Evolutionary conservation across 2,113 vertebrate genomes (phyloP).

Genomic region (Apodemus sylvaticus): DNA sequence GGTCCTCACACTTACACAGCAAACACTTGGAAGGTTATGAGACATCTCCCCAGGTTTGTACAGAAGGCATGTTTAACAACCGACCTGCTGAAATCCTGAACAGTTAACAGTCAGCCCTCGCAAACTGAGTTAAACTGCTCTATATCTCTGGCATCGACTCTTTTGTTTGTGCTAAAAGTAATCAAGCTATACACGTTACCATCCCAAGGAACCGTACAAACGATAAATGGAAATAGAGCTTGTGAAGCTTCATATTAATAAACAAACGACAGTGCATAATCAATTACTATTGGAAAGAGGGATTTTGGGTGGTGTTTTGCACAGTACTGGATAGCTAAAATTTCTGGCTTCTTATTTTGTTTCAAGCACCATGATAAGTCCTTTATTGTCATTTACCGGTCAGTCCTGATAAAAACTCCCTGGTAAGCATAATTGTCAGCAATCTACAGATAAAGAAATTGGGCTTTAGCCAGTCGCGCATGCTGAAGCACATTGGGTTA

Average conservation of each 20-base stretch:
- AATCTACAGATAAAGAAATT: not conserved
- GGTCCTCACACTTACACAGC: not conserved
- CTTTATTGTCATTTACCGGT: conserved; percentile 16
- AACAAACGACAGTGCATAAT: conserved; percentile 42
- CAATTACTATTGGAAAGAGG: conserved; percentile 56
- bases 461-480: not conserved
- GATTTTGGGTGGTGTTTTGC: not conserved
- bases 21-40: too few relatives aligned
- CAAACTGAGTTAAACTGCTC: not conserved
- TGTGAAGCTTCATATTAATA: conserved; percentile 38
- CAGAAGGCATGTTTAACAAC: not conserved
- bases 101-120: conserved; percentile 3
- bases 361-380: not conserved
- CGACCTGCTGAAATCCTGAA: not conserved
- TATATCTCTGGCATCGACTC: not conserved
- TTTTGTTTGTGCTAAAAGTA: not conserved
- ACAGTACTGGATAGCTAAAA: conserved; percentile 24
- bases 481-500: not conserved
- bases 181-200: conserved; percentile 51
- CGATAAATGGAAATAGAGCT: conserved; percentile 45
- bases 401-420: conserved; percentile 1
- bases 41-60: not conserved
- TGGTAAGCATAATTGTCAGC: not conserved
- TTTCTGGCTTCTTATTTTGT: conserved; percentile 35
- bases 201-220: conserved; percentile 5